These are phyloP conservation scores for Sceloporus tristichus DNA, from an alignment of 2,113 vertebrate genomes.

Conservation along the genomic window DNA sequence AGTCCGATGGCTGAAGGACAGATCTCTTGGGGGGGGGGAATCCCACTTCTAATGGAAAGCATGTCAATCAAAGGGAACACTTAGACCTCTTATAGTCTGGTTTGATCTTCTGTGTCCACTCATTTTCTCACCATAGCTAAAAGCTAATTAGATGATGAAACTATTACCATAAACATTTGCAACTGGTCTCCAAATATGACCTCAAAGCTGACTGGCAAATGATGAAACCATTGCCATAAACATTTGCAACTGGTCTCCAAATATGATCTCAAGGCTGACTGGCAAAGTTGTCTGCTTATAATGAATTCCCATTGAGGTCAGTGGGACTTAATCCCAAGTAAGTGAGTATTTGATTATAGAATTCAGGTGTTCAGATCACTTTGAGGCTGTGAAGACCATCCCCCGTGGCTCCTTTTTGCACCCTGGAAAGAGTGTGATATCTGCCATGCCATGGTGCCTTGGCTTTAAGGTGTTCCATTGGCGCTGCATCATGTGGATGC, in stretches of 20 bases:
- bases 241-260: conserved; percentile 44
- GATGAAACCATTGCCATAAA: conserved; percentile 52
- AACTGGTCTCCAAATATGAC: conserved; percentile 29
- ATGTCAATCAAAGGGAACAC: too few species aligned
- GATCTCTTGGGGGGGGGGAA: too few species aligned
- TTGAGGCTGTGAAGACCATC: too few species aligned
- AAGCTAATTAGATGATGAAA: conserved; percentile 54
- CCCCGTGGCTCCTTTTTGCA: too few species aligned
- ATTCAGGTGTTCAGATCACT: conserved; percentile 44
- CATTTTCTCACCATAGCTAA: background rate
- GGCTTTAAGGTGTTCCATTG: too few species aligned
- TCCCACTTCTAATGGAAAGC: too few species aligned
- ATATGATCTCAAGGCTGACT: conserved; percentile 17
- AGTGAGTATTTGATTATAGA: background rate
- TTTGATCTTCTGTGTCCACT: background rate
- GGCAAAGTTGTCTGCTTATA: background rate
- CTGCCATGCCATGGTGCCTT: too few species aligned
- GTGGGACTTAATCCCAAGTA: background rate
- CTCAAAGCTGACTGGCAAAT: conserved; percentile 14
- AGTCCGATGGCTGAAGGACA: too few species aligned
- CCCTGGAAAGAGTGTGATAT: too few species aligned
- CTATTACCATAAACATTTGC: conserved; percentile 48
- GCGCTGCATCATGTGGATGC: too few species aligned
- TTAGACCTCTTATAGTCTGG: too few species aligned
- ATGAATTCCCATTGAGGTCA: background rate